A percentile compares a stretch with the other conserved stretches of the same genome.
These are phyloP conservation scores for Aelia acuminata DNA, from an alignment of 2,888 invertebrate species.

Conservation along the genomic window DNA sequence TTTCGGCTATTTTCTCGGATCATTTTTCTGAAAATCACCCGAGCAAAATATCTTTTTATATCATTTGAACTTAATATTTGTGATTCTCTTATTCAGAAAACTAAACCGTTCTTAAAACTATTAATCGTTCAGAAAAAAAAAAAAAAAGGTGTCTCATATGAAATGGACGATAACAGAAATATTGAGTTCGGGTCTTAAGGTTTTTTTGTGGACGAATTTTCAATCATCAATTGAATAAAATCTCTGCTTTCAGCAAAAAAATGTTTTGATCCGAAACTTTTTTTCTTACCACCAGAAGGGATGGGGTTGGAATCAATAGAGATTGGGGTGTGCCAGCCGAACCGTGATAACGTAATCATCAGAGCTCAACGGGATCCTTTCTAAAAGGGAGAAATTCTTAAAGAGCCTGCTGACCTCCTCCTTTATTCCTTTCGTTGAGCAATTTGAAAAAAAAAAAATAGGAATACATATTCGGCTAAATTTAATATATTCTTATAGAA, in stretches of 20 bases:
- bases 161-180: no score
- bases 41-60: no score
- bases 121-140: no score
- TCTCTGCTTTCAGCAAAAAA: neutral
- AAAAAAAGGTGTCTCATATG: no score
- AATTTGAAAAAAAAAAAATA: neutral
- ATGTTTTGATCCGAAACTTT: neutral
- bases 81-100: no score
- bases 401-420: neutral
- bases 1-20: no score
- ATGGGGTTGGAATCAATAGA: no score
- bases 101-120: no score
- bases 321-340: no score
- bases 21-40: no score
- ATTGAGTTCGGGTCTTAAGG: no score
- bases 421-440: neutral
- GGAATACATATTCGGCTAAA: neutral
- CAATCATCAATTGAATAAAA: neutral
- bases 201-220: neutral
- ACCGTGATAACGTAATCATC: slow-evolving; percentile 2
- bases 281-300: neutral
- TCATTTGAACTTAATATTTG: no score
- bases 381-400: neutral
- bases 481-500: neutral
- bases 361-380: neutral